Evolutionary conservation across 2,888 invertebrate species (phyloP).

Genomic region (Noctua janthe): DNA sequence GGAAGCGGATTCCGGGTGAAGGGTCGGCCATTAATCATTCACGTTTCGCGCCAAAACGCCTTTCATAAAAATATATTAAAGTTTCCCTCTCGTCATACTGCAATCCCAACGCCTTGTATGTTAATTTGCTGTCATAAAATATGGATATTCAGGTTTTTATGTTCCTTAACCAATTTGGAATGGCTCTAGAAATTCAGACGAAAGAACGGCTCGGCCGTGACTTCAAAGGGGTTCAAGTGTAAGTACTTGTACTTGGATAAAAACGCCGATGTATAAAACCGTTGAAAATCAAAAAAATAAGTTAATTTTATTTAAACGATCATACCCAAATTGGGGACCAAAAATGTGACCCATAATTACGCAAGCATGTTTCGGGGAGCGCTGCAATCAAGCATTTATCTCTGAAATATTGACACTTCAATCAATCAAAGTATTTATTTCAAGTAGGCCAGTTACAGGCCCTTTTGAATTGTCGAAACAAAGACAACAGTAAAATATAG

Average conservation of each 20-base stretch:
- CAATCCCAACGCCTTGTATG: slow-evolving; percentile 83
- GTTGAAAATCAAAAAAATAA: slow-evolving; percentile 23
- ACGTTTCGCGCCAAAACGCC: slow-evolving; percentile 82
- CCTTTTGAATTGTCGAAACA: too few relatives aligned
- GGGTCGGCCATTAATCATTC: slow-evolving; percentile 87
- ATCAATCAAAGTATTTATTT: too few relatives aligned
- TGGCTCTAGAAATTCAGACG: slow-evolving; percentile 70
- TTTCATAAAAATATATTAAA: slow-evolving; percentile 88
- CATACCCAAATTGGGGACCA: slow-evolving; percentile 18
- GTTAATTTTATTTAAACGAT: slow-evolving; percentile 43
- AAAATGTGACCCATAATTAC: slow-evolving; percentile 19
- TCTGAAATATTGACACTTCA: slow-evolving; percentile 34
- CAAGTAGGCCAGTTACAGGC: too few relatives aligned
- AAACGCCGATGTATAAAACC: slow-evolving; percentile 4
- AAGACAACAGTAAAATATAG: too few relatives aligned
- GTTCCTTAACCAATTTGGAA: slow-evolving; percentile 71
- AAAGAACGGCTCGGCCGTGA: slow-evolving; percentile 61
- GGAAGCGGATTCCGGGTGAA: slow-evolving; percentile 80
- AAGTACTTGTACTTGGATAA: slow-evolving; percentile 9
- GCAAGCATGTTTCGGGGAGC: slow-evolving; percentile 2
- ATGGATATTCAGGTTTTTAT: slow-evolving; percentile 79
- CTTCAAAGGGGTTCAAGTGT: slow-evolving; percentile 36
- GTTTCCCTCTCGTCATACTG: slow-evolving; percentile 82
- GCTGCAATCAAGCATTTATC: slow-evolving; percentile 20
- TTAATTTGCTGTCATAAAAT: slow-evolving; percentile 84